phyloP scores from a whole-genome alignment of 1,140 invertebrate genomes.

The Drosophila melanogaster region DNA sequence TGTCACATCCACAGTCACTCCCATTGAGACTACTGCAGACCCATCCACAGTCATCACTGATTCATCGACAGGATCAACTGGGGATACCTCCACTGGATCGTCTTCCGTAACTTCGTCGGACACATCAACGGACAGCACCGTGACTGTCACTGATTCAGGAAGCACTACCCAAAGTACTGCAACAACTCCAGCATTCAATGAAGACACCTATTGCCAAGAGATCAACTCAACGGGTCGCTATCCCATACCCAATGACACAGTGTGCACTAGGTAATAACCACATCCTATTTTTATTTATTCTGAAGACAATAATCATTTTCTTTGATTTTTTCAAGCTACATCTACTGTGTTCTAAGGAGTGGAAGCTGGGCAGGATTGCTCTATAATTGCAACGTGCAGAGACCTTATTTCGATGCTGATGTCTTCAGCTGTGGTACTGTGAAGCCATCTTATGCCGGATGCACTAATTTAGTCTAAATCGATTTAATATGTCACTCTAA shows the following conservation, averaged over 20 bases:
- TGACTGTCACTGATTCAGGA: neutral
- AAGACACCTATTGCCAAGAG: slow-evolving; percentile 21
- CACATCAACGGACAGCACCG: neutral
- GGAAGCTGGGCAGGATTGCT: slow-evolving; percentile 16
- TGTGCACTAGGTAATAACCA: slow-evolving; percentile 53
- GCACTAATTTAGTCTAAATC: slow-evolving; percentile 11
- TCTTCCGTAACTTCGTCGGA: slow-evolving; percentile 3
- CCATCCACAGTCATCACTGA: slow-evolving; percentile 3
- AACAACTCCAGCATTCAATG: slow-evolving; percentile 1
- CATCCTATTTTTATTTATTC: neutral
- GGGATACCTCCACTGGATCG: neutral
- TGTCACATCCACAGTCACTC: too few relatives aligned
- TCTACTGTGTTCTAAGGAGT: slow-evolving; percentile 43
- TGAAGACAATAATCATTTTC: neutral
- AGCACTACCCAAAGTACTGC: neutral
- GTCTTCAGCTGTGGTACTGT: slow-evolving; percentile 28
- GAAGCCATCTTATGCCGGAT: slow-evolving; percentile 40
- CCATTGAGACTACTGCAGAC: neutral
- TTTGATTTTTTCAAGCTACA: slow-evolving; percentile 43
- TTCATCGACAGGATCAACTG: neutral
- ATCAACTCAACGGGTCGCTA: slow-evolving; percentile 38
- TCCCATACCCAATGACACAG: slow-evolving; percentile 64
- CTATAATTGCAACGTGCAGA: slow-evolving; percentile 5
- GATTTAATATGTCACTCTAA: neutral
- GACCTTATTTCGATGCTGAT: slow-evolving; percentile 50